These are phyloP conservation scores for Nephrotoma appendiculata DNA, from an alignment of 2,888 invertebrate species.

Conservation along the genomic window DNA sequence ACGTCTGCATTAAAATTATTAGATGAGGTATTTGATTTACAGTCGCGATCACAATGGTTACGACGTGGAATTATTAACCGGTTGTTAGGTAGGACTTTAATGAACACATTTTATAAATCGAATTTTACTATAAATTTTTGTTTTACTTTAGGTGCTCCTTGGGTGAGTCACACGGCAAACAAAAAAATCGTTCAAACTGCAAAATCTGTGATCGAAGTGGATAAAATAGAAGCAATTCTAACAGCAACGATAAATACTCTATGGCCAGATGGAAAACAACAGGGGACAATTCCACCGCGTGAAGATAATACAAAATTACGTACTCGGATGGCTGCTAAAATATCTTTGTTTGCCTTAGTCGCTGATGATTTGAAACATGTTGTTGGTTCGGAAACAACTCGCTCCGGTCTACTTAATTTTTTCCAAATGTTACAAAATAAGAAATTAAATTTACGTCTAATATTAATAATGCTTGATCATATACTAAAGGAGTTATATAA, in stretches of 20 bases:
- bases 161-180: slow-evolving; percentile 68
- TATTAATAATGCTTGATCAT: slow-evolving; percentile 42
- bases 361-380: slow-evolving; percentile 45
- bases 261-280: slow-evolving; percentile 40
- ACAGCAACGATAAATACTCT: slow-evolving; percentile 32
- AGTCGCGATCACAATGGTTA: slow-evolving; percentile 69
- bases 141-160: slow-evolving; percentile 12
- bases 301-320: slow-evolving; percentile 36
- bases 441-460: slow-evolving; percentile 39
- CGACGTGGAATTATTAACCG: slow-evolving; percentile 59
- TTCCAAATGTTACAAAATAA: slow-evolving; percentile 45
- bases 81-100: slow-evolving; percentile 24
- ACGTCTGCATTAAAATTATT: slow-evolving; percentile 63
- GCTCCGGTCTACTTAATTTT: slow-evolving; percentile 39
- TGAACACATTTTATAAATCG: background rate
- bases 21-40: slow-evolving; percentile 75
- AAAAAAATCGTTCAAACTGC: slow-evolving; percentile 67
- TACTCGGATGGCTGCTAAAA: slow-evolving; percentile 60
- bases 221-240: slow-evolving; percentile 49
- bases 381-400: slow-evolving; percentile 42
- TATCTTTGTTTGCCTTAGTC: slow-evolving; percentile 58
- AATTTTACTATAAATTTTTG: background rate
- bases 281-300: slow-evolving; percentile 10
- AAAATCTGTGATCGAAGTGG: slow-evolving; percentile 58
- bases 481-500: slow-evolving; percentile 38